Base-by-base conservation (phyloP, 2,113 vertebrate genomes). In the Neomonachus schauinslandi region DNA sequence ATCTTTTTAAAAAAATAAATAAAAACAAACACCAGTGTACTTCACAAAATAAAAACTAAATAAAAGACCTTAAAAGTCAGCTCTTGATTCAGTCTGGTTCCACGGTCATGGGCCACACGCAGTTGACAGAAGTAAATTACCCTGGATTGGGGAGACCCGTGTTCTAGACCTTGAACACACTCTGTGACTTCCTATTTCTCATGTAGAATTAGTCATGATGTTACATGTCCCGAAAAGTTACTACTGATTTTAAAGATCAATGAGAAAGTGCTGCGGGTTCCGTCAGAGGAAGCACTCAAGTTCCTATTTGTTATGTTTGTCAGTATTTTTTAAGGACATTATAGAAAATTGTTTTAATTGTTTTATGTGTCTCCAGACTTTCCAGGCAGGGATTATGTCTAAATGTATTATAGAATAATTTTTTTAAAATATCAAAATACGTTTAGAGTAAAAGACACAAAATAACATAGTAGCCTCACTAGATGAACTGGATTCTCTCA, bases 21-120 rank as follows among this genome's bases (percentile, higher is more conserved):
- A 28, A 46, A 74, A 26, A 28, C 39, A 46, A 76, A 28, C 24
- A 76, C 13, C 9, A 10, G 28, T 71, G 7, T 97, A 61, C 46
- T 95, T 82, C 97, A 85, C 76, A 85, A 93, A 91, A 92, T 46
- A 15, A 95, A 88, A 93, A 95, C 46, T 67, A 88, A 88, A 89
- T n/a, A 53, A 69, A 84, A 81, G 94, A 85, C 69, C 92, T 55
- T 83, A 91, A 95, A 88, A 94, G 19, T 72, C 84, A 76, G 88
- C 14, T 96, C 79, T 49, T 63, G 49, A 51, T 49, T 94, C n/a
- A 77, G 4, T 81, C 69, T 90, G 24, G 49, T 79, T 87, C 72
- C 61, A 82, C 0, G 26, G 72, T 61, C 21, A 91, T 15, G 63
- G 49, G 67, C 31, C 74, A 79, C 53, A 92, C 2, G 12, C 49